Base-by-base conservation (phyloP, 2,888 invertebrate species). In the Pimpla rufipes region DNA sequence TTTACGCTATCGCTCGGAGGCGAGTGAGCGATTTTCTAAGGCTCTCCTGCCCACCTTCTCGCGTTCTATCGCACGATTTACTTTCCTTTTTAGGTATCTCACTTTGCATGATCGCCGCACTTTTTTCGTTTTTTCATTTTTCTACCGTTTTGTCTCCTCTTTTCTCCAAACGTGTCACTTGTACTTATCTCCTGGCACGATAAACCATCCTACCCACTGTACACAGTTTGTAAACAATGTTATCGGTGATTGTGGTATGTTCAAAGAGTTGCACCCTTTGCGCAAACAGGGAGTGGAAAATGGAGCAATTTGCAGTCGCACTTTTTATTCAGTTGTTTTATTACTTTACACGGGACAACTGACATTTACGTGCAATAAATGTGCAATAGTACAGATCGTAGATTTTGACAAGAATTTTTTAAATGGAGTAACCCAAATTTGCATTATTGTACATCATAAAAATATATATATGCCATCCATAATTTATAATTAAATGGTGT, bases 221-320 rank as follows among this genome's bases (percentile, higher is more conserved):
- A 16, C 18, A 64, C 29, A 64, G 78, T 83, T 83, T 83, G 83
- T 83, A 80, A 80, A 83, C 83, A 83, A 73, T 79, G 79, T 80
- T 80, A 80, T 83, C 80, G 35, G 76, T n/a, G 40, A 77, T 73
- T 42, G 57, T 64, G 52, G 37, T 37, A 6, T 11, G 16, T 37
- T 6, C 2, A 42, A 18, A 73, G 21, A 21, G 40, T 10, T 37
- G 23, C 16, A 37, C n/a, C 1, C 52, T 52, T 16, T 23, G 11
- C 11, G 18, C 7, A n/a, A 7, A n/a, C 2, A 18, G 10, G 8
- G 45, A 40, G 40, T 40, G n/a, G 7, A 68, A 8, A 13, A 45
- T 18, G 3, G n/a, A 13, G 21, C 18, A 18, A 57, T 57, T 57
- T 4, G 11, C 0, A 5, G 47, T 16, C 47, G 7, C 29, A 29